Base-by-base conservation (phyloP, 2,797 vertebrate genomes). In the Triplophysa yarkandensis region DNA sequence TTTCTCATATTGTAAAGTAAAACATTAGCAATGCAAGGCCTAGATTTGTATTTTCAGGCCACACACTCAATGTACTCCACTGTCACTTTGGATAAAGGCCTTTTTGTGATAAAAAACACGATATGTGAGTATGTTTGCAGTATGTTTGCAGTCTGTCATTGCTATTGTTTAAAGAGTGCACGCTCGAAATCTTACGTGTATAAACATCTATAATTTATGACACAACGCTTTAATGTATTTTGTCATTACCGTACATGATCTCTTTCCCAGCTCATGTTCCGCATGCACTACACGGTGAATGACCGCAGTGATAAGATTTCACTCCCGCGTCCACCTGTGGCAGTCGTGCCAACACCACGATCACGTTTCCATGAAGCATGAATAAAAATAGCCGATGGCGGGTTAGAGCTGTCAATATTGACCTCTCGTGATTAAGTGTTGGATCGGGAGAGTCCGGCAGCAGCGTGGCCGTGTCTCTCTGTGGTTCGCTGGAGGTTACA, bases 391-490 rank as follows among this genome's bases (percentile, higher is more conserved):
- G 63, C 62, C 21, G 58, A 68, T 46, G 69, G 71, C 68, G 19
- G 10, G 34, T 23, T 32, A 27, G 61, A 74, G 46, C 73, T 78
- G 81, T 76, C 81, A 78, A 77, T 83, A 79, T 78, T 79, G 43
- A 66, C 44, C 58, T 55, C 19, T 8, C 16, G 13, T 76, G 76
- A 79, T 83, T 32, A 74, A 79, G 76, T 74, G 76, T 70, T 69
- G 67, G 71, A 76, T 58, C 4, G 62, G 34, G 27, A 77, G 58
- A 50, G 46, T 57, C 54, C 9, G 14, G 25, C 11, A 21, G 3
- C 36, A 23, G 55, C 64, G 41, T 54, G 21, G 17, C 64, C 62
- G 64, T 43, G 66, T 70, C 43, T 23, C 77, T 70, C 68, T 76
- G 81, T 46, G 78, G 75, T 78, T 58, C 68, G 48, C 14, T 41